Base-by-base conservation (phyloP, 2,888 invertebrate genomes). In the Ectobius pallidus region DNA sequence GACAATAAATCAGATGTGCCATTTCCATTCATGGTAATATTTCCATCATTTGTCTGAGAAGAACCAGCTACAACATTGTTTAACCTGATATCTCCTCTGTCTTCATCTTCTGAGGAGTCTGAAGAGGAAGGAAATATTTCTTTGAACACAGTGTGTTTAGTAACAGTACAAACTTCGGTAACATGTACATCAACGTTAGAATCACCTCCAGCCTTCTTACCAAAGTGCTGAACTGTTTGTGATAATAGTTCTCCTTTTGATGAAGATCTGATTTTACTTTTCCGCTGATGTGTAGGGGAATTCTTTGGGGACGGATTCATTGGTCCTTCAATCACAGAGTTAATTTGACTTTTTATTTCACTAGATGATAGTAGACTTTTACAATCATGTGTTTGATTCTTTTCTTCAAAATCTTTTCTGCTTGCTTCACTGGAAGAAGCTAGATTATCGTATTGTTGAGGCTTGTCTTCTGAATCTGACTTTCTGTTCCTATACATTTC, bases 101-200 rank as follows among this genome's bases (percentile, higher is more conserved):
- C 71, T 25, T 71, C 71, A 39, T 71, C 71, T 39, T 71, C 71
- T 14, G 71, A 71, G n/a, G 71, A 71, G 25, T 71, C 71, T 2
- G 71, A 71, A 25, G 71, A 71, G 4, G 71, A 71, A 1, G 52
- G 71, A n/a, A 39, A 63, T 16, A 71, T 39, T 20, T 71, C 71
- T 27, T 52, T 63, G 25, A 63, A 63, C n/a, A 63, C 65, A 14
- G 63, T 52, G 25, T 71, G 71, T 27, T 62, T 70, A 14, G 61
- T 44, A 7, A 58, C 18, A 4, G 18, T 58, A 32, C 42, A 14
- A n/a, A 58, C 3, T 3, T 30, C 58, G 18, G 22, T 30, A 14
- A 58, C 58, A 58, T 25, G 49, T 27, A 30, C 18, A 16, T 46
- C 67, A 18, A n/a, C n/a, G 11, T 16, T 27, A n/a, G 16, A 18